Evolutionary conservation across 2,113 vertebrate genomes (phyloP).

Genomic region (Patagioenas fasciata): DNA sequence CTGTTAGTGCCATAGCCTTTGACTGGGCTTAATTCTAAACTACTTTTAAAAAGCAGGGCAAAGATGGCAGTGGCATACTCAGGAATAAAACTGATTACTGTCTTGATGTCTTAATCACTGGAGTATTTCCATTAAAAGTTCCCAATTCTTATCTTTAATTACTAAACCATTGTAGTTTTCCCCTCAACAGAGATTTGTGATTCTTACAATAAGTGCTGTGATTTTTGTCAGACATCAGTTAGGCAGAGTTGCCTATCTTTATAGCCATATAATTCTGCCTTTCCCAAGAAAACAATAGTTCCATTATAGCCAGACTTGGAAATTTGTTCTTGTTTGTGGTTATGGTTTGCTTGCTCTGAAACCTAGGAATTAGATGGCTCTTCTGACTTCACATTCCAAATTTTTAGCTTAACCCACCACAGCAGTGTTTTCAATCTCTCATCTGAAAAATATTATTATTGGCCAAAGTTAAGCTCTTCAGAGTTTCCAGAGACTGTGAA

Average conservation of each 20-base stretch:
- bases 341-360: conserved; percentile 10
- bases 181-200: not conserved
- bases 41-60: not conserved
- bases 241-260: not conserved
- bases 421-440: not conserved
- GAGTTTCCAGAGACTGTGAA: not conserved
- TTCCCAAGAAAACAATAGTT: not conserved
- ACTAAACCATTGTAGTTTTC: not conserved
- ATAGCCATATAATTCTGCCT: not conserved
- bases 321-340: not conserved
- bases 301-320: not conserved
- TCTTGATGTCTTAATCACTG: not conserved
- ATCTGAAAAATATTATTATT: not conserved
- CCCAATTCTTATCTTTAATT: not conserved
- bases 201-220: not conserved
- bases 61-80: not conserved
- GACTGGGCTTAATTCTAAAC: not conserved
- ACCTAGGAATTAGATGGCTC: not conserved
- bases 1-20: not conserved
- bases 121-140: not conserved
- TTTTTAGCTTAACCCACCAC: not conserved
- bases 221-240: not conserved
- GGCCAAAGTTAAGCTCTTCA: not conserved
- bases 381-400: not conserved
- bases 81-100: not conserved